Conservation (phyloP, 2,888 invertebrate genomes). For the Crocallis elinguaria region DNA sequence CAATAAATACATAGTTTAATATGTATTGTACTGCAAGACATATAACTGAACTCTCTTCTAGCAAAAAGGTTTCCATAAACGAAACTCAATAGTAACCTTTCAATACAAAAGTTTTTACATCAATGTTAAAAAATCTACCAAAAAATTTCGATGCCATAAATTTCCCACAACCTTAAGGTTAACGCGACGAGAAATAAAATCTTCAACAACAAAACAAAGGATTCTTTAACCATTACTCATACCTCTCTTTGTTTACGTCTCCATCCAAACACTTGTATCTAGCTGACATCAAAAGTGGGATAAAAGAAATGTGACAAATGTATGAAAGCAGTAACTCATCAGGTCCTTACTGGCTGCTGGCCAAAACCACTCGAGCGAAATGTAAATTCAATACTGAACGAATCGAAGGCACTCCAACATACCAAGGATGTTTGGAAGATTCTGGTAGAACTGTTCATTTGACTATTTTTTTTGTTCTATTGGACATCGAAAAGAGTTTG, state of each 20-base stretch:
- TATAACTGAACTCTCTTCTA: too few species aligned
- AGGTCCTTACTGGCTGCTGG: conserved; percentile 39
- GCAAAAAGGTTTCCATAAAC: too few species aligned
- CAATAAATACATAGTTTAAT: too few species aligned
- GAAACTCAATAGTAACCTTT: too few species aligned
- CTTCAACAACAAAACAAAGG: background rate
- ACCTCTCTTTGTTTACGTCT: background rate
- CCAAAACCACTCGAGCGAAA: conserved; percentile 51
- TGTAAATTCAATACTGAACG: conserved; percentile 60
- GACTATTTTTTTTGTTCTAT: background rate
- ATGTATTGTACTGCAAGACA: too few species aligned
- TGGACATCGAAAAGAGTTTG: too few species aligned
- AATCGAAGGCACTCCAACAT: conserved; percentile 43
- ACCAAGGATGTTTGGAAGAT: conserved; percentile 2
- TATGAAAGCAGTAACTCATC: conserved; percentile 59
- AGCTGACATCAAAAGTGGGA: conserved; percentile 9
- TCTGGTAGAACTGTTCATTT: background rate
- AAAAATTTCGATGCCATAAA: background rate
- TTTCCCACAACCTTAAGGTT: background rate
- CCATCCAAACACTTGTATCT: background rate
- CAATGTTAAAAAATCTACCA: too few species aligned
- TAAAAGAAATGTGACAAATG: conserved; percentile 42
- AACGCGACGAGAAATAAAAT: background rate
- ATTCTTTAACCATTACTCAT: conserved; percentile 8
- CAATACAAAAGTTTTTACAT: too few species aligned